A percentile compares a stretch with the other conserved stretches of the same genome.
These are phyloP conservation scores for Geotrupes spiniger DNA, from an alignment of 2,888 invertebrate species.

Conservation along the genomic window DNA sequence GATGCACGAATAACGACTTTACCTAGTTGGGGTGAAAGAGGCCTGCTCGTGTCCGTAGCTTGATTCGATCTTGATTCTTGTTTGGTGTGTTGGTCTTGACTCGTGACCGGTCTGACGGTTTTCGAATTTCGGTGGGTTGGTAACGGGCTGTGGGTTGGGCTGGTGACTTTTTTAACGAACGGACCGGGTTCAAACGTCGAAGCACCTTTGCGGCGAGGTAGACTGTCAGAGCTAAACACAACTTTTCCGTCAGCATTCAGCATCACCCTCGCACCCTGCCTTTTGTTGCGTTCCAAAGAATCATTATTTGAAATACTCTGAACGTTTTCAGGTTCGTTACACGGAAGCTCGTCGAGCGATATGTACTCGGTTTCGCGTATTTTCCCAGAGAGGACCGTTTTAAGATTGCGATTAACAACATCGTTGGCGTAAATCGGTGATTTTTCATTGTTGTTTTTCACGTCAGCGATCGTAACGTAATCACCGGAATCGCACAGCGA, in stretches of 20 bases:
- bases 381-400: slow-evolving; percentile 59
- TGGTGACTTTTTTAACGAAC: slow-evolving; percentile 64
- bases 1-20: slow-evolving; percentile 55
- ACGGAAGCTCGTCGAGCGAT: slow-evolving; percentile 74
- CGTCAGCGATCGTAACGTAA: slow-evolving; percentile 83
- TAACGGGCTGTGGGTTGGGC: slow-evolving; percentile 54
- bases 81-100: slow-evolving; percentile 26
- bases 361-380: slow-evolving; percentile 73
- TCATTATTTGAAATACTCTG: slow-evolving; percentile 38
- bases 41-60: slow-evolving; percentile 41
- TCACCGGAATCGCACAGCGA: slow-evolving; percentile 66
- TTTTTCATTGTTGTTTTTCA: slow-evolving; percentile 70
- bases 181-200: slow-evolving; percentile 88
- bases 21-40: slow-evolving; percentile 63
- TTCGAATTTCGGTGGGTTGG: slow-evolving; percentile 48
- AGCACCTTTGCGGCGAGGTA: slow-evolving; percentile 74
- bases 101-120: slow-evolving; percentile 48
- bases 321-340: slow-evolving; percentile 35
- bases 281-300: slow-evolving; percentile 55
- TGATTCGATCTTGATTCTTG: slow-evolving; percentile 30
- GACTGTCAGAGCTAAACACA: slow-evolving; percentile 82
- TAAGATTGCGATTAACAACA: slow-evolving; percentile 62
- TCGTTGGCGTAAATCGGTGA: slow-evolving; percentile 63
- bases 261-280: slow-evolving; percentile 74
- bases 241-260: slow-evolving; percentile 85